Evolutionary conservation across 2,888 invertebrate genomes (phyloP), one percentile per base, ranked within the genome.

Genomic region (Subacronicta megacephala): DNA sequence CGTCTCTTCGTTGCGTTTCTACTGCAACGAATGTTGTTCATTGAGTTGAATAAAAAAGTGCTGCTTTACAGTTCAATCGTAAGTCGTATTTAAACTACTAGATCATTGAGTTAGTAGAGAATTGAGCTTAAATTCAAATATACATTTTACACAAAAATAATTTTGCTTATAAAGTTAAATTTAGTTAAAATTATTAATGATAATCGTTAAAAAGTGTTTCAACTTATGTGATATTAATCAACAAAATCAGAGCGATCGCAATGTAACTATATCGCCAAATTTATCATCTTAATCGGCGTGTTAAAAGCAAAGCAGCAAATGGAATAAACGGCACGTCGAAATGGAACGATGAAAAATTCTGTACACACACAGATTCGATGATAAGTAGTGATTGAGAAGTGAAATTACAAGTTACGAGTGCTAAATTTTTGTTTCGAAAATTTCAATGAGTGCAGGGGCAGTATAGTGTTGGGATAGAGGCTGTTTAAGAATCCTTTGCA

Each of bases 201-300:
- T 35, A 20, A 18, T 2, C n/a, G n/a, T 13, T 10, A 36, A 43
- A 43, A 47, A 23, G 31, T 23, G 35, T 42, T 7, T 7, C 15
- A 38, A 52, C n/a, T n/a, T n/a, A n/a, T n/a, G n/a, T n/a, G n/a
- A 50, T 49, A 64, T 53, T 31, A 44, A 31, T n/a, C 26, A 53
- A 51, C 23, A 42, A 41, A 58, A 63, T 72, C 62, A 43, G 49
- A 60, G 3, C 15, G 18, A 60, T 38, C 58, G 31, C n/a, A 31
- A 31, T 31, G 31, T 62, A 41, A 57, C 59, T 50, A 72, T 62
- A 44, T 64, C 50, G 61, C 58, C 53, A 77, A 61, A 58, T 85
- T 82, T 82, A 87, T 88, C 85, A 82, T 76, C 60, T 72, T 77
- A 76, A 84, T 84, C 81, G 77, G 53, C 60, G 68, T 81, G 85